These are phyloP conservation scores for Zaprionus lachaisei DNA, from an alignment of 1,140 invertebrate genomes.

Conservation along the genomic window DNA sequence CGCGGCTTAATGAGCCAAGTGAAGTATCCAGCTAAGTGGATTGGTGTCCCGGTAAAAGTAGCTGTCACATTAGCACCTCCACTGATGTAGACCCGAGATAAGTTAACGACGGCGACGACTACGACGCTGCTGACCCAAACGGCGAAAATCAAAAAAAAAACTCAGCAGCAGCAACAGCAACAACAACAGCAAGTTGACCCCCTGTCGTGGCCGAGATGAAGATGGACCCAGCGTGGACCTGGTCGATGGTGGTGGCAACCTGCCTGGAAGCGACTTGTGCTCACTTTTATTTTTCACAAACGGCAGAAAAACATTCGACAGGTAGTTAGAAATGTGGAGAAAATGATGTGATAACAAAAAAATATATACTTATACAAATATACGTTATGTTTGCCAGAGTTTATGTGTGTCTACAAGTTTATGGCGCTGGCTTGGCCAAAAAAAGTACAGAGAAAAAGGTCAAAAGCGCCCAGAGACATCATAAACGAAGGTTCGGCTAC, in stretches of 20 bases:
- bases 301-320: conserved; percentile 62
- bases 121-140: conserved; percentile 29
- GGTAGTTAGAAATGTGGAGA: conserved; percentile 62
- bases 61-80: conserved; percentile 80
- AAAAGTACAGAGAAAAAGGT: conserved; percentile 54
- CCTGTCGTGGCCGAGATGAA: conserved; percentile 35
- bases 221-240: conserved; percentile 23
- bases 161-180: not conserved
- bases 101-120: conserved; percentile 62
- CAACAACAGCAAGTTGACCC: conserved; percentile 26
- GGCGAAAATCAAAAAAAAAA: conserved; percentile 3
- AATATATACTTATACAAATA: conserved; percentile 33
- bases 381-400: conserved; percentile 4
- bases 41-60: conserved; percentile 55
- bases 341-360: conserved; percentile 75
- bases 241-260: conserved; percentile 26
- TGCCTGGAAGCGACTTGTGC: conserved; percentile 49
- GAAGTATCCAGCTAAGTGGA: conserved; percentile 12
- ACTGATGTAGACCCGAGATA: conserved; percentile 75
- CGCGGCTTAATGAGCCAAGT: conserved; percentile 54
- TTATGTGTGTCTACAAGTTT: conserved; percentile 33
- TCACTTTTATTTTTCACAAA: conserved; percentile 81
- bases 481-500: conserved; percentile 69
- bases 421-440: conserved; percentile 45
- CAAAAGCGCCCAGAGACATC: conserved; percentile 78